These are phyloP conservation scores for Osmerus mordax DNA, from an alignment of 2,113 vertebrate species.

Conservation along the genomic window DNA sequence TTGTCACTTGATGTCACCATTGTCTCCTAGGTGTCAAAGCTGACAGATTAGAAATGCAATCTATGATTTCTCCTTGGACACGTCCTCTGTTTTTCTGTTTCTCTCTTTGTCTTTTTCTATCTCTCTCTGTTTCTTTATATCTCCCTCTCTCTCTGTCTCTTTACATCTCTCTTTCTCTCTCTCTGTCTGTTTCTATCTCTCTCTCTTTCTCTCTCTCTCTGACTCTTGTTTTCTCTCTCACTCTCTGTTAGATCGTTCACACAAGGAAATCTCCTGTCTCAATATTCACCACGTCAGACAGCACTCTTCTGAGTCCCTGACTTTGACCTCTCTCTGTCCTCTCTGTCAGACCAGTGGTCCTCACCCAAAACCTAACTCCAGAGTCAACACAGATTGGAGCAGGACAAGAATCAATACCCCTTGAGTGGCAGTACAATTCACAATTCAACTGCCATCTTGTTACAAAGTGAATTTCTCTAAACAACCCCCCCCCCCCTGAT, in stretches of 20 bases:
- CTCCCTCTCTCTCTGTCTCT: background rate
- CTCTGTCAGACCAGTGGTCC: background rate
- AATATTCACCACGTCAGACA: background rate
- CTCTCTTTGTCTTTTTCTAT: background rate
- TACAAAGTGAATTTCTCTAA: background rate
- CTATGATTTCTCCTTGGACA: background rate
- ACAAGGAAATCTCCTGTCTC: background rate
- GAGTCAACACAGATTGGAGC: background rate
- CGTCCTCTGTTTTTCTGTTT: background rate
- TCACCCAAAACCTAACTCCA: background rate
- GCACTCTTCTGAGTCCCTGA: background rate
- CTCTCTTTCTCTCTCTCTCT: background rate
- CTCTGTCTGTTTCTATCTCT: background rate
- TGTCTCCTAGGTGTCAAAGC: background rate
- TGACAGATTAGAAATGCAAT: background rate
- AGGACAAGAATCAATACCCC: too few relatives aligned
- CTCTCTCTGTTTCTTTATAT: background rate
- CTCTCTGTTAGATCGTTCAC: background rate
- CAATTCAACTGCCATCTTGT: background rate
- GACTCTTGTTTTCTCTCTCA: background rate
- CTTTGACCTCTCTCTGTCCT: constrained; percentile 15
- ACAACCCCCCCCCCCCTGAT: background rate
- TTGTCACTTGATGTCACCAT: background rate
- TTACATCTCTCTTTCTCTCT: background rate
- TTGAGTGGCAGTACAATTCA: too few relatives aligned